Percentiles rank a stretch among this genome's conserved stretches.
Conservation (phyloP, 2,888 invertebrate genomes). For the Linnaemya tessellans region DNA sequence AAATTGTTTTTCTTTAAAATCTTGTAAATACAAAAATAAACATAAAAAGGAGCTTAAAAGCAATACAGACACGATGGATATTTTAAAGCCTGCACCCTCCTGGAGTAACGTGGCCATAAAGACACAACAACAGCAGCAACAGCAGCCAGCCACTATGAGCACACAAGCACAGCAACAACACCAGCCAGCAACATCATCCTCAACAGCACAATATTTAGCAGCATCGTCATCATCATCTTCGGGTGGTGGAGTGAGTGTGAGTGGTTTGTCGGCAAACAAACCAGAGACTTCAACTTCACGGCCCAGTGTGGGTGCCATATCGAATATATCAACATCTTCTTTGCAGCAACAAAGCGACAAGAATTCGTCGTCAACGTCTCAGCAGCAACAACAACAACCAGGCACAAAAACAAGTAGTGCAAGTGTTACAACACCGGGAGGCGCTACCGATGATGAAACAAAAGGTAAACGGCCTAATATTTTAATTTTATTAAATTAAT, state of each 20-base stretch:
- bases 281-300: constrained; percentile 75
- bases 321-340: constrained; percentile 79
- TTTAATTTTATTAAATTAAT: neutral
- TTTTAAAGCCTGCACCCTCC: constrained; percentile 85
- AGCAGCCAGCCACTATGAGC: constrained; percentile 1
- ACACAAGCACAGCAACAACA: constrained; percentile 75
- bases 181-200: constrained; percentile 74
- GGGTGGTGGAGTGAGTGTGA: constrained; percentile 77
- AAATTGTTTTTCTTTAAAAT: constrained; percentile 29
- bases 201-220: constrained; percentile 77
- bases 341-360: constrained; percentile 76
- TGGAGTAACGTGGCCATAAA: constrained; percentile 84
- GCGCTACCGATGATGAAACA: constrained; percentile 85
- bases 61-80: constrained; percentile 80
- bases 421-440: constrained; percentile 67
- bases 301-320: constrained; percentile 80
- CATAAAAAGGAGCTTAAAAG: constrained; percentile 81
- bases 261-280: constrained; percentile 68
- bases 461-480: constrained; percentile 82
- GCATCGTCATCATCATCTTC: constrained; percentile 79
- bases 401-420: constrained; percentile 62
- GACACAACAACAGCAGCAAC: constrained; percentile 77
- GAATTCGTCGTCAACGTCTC: constrained; percentile 74
- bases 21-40: constrained; percentile 50
- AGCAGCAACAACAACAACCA: constrained; percentile 65